Conservation (phyloP, 1,140 invertebrate species). For the Nylanderia fulva region DNA sequence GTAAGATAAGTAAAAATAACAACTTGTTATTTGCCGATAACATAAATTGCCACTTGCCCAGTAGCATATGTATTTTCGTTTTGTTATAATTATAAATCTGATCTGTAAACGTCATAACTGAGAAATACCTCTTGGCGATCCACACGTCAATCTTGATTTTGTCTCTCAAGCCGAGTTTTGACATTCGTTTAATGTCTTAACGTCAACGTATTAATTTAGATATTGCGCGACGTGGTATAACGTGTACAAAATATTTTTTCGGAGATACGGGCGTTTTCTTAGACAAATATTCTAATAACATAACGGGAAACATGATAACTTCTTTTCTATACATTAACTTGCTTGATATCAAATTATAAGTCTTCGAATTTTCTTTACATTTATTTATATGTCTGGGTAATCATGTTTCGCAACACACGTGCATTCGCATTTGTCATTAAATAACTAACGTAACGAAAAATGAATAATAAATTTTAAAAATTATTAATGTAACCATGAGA, state of each 20-base stretch:
- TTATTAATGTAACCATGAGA: neutral
- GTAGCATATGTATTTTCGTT: conserved; percentile 6
- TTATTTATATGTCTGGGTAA: neutral
- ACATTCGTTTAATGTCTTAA: conserved; percentile 22
- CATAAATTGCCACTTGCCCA: neutral
- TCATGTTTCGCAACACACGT: too few species aligned
- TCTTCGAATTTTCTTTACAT: neutral
- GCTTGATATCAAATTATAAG: neutral
- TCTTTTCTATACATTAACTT: neutral
- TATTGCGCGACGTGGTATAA: conserved; percentile 2
- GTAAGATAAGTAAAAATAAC: neutral
- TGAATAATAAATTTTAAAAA: neutral
- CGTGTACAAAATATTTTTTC: neutral
- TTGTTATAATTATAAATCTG: conserved; percentile 12
- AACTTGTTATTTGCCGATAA: neutral
- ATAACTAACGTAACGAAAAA: neutral
- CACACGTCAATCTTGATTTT: neutral
- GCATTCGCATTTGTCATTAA: neutral
- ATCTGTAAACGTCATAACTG: neutral
- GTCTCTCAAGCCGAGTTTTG: neutral
- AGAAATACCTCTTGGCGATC: neutral
- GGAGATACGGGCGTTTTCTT: neutral
- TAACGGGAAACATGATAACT: neutral
- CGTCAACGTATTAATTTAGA: conserved; percentile 22
- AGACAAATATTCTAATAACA: conserved; percentile 11